phyloP scores from a whole-genome alignment of 53 echinoderm and acorn worm species.

The Paelopatides confundens region DNA sequence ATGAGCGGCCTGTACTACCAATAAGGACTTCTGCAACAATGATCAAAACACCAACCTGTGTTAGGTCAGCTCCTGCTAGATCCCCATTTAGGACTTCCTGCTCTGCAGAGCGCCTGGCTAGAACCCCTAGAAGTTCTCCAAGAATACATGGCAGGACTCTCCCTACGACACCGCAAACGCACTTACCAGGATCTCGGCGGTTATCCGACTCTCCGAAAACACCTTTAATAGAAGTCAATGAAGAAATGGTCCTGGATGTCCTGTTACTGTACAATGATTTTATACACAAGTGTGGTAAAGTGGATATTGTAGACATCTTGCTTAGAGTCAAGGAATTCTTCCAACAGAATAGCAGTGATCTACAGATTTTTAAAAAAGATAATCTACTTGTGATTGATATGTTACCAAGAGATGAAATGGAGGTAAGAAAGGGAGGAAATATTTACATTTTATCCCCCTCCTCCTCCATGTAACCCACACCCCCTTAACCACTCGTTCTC shows the following conservation, averaged over 20 bases:
- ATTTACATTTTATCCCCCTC: too few relatives aligned
- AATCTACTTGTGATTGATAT: constrained; percentile 55
- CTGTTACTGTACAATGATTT: constrained; percentile 68
- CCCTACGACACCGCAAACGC: not conserved
- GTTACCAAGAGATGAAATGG: constrained; percentile 65
- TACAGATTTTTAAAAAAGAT: constrained; percentile 14
- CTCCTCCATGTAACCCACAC: too few relatives aligned
- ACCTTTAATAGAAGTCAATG: not conserved
- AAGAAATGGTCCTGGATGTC: not conserved
- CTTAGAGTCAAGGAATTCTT: constrained; percentile 39
- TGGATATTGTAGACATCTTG: constrained; percentile 72
- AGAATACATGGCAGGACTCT: not conserved
- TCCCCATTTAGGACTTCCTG: not conserved
- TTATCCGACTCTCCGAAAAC: not conserved
- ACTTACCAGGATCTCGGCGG: not conserved
- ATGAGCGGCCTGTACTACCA: not conserved
- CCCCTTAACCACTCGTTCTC: too few relatives aligned
- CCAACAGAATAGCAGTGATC: not conserved
- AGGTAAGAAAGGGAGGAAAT: constrained; percentile 65
- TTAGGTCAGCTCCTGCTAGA: not conserved
- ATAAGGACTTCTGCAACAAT: not conserved
- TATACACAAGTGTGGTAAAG: constrained; percentile 73
- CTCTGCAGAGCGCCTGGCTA: too few relatives aligned
- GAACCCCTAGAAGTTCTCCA: not conserved
- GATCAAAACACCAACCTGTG: not conserved